Conservation (phyloP, 2,113 vertebrate species). For the Pseudorhombus dupliciocellatus region DNA sequence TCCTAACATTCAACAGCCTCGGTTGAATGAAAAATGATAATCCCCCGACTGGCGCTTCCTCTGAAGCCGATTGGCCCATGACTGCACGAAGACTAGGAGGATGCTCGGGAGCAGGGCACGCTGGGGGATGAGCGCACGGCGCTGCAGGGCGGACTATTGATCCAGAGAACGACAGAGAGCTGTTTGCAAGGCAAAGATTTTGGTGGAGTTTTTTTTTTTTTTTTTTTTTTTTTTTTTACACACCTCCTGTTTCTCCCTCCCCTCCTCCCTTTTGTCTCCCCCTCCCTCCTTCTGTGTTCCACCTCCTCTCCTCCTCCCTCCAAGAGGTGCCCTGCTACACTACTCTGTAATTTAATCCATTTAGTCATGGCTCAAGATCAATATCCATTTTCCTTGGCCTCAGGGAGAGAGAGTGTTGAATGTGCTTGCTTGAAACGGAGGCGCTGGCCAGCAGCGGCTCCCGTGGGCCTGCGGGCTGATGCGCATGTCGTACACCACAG, state of each 20-base stretch:
- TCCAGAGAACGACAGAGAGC: slow-evolving; percentile 38
- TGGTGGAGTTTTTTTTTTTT: slow-evolving; percentile 12
- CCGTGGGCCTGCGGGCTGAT: slow-evolving; percentile 49
- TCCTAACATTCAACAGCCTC: slow-evolving; percentile 45
- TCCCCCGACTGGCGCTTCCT: slow-evolving; percentile 48
- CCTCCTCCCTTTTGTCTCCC: slow-evolving; percentile 41
- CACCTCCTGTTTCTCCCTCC: slow-evolving; percentile 8
- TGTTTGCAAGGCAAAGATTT: slow-evolving; percentile 41
- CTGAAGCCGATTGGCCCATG: slow-evolving; percentile 59
- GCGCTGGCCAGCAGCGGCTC: slow-evolving; percentile 66
- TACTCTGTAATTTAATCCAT: slow-evolving; percentile 77
- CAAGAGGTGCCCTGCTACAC: slow-evolving; percentile 50
- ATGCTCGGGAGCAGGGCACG: slow-evolving; percentile 27
- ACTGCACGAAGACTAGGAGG: slow-evolving; percentile 43
- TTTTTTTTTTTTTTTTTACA: no score
- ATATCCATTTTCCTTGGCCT: slow-evolving; percentile 75
- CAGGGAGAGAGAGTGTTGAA: slow-evolving; percentile 51
- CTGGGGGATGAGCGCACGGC: slow-evolving; percentile 30
- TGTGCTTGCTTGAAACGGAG: slow-evolving; percentile 58
- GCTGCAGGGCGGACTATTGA: slow-evolving; percentile 50
- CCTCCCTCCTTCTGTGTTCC: slow-evolving; percentile 19
- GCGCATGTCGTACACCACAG: slow-evolving; percentile 54
- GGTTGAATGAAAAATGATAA: slow-evolving; percentile 62
- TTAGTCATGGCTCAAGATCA: slow-evolving; percentile 77
- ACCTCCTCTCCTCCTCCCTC: slow-evolving; percentile 26